Percentiles rank a stretch among this genome's conserved stretches.
Evolutionary conservation across 2,797 vertebrate species (phyloP).

Genomic region (Psittacula derbiana): DNA sequence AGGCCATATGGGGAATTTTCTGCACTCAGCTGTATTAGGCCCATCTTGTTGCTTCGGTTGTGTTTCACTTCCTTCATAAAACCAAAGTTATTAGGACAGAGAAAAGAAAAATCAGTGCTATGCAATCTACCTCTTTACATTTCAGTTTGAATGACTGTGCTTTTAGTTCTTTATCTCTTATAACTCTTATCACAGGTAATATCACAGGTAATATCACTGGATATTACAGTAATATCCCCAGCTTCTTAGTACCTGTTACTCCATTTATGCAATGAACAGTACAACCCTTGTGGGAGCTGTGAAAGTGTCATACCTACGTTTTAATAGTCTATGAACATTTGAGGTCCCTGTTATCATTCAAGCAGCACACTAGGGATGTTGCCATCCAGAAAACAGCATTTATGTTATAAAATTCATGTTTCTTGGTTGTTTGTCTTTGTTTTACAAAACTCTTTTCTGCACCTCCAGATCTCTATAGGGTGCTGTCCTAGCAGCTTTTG

Average conservation of each 20-base stretch:
- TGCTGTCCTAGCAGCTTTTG: not conserved
- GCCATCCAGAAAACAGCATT: not conserved
- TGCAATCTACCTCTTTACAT: not conserved
- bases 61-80: not conserved
- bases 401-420: not conserved
- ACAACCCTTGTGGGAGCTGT: not conserved
- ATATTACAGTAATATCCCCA: not conserved
- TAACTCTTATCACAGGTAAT: not conserved
- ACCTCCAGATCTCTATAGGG: not conserved
- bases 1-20: not conserved
- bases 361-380: not conserved
- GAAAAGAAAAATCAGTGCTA: not conserved
- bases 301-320: not conserved
- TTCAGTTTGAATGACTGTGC: not conserved
- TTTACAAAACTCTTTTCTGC: not conserved
- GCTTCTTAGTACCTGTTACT: not conserved
- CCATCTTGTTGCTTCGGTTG: not conserved
- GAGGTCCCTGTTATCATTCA: not conserved
- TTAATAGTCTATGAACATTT: not conserved
- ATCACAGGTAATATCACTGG: no score
- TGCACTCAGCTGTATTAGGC: not conserved
- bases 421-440: not conserved
- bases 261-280: not conserved
- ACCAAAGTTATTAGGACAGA: not conserved
- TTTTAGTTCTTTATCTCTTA: not conserved